These are phyloP conservation scores for Formicarius rufipectus DNA, from an alignment of 2,113 vertebrate species.

Conservation along the genomic window DNA sequence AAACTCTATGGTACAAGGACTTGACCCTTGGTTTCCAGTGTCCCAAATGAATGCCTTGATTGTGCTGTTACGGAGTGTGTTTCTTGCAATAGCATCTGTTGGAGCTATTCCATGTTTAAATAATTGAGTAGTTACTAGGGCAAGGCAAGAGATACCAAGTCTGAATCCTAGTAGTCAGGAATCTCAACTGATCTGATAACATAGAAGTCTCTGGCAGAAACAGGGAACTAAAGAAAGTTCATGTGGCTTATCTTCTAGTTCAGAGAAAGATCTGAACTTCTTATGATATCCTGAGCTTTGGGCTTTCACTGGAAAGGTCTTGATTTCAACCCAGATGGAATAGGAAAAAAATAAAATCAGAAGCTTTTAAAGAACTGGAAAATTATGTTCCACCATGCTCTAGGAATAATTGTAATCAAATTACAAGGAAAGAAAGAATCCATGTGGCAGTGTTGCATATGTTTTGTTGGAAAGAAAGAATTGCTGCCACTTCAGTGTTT, in stretches of 20 bases:
- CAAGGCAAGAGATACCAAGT: conserved; percentile 26
- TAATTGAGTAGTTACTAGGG: conserved; percentile 27
- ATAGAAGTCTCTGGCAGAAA: neutral
- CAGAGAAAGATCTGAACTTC: neutral
- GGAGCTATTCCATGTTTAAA: conserved; percentile 25
- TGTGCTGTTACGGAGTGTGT: neutral
- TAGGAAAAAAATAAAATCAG: neutral
- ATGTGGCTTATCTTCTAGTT: neutral
- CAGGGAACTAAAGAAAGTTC: neutral
- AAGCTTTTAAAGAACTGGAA: neutral
- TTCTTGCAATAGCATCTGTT: conserved; percentile 15
- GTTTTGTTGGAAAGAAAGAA: neutral
- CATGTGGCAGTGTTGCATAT: neutral
- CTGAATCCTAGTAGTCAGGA: neutral
- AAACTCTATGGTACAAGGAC: neutral
- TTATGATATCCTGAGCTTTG: neutral
- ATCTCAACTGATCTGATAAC: neutral
- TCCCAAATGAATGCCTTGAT: neutral
- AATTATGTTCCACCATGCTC: neutral
- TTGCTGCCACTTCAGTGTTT: neutral
- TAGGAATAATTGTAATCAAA: neutral
- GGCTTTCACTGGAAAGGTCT: neutral
- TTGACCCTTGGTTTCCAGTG: neutral
- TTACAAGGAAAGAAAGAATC: neutral
- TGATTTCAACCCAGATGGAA: neutral